phyloP scores from a whole-genome alignment of 35 echinoderm and acorn worm genomes.

The Lytechinus pictus region DNA sequence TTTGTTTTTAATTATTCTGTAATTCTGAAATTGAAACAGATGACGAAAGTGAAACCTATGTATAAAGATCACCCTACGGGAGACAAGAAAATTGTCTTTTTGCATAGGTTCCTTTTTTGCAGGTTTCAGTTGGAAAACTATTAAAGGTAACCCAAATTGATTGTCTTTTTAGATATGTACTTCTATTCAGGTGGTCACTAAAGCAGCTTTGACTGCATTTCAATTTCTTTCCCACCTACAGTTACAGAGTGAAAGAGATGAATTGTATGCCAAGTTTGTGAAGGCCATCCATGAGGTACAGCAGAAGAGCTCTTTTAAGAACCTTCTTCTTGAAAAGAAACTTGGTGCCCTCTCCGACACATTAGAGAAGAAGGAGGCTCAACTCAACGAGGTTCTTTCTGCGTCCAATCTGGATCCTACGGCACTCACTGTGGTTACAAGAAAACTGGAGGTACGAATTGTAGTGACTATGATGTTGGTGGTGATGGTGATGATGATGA shows the following conservation, averaged over 20 bases:
- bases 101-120: too few species aligned
- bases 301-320: conserved; percentile 95
- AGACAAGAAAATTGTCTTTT: too few species aligned
- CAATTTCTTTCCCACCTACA: conserved; percentile 6
- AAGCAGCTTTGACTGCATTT: background rate
- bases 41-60: too few species aligned
- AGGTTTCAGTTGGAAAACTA: too few species aligned
- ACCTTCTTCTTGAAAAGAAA: conserved; percentile 96
- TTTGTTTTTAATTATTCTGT: background rate
- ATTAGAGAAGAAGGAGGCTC: conserved; percentile 99
- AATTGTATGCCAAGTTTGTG: conserved; percentile 95
- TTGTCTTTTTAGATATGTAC: too few species aligned
- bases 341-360: conserved; percentile 90
- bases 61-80: too few species aligned
- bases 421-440: conserved; percentile 94
- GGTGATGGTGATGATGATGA: background rate
- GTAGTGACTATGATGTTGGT: background rate
- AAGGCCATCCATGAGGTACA: conserved; percentile 97
- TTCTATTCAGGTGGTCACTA: too few species aligned
- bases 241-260: conserved; percentile 87
- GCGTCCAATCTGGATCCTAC: conserved; percentile 98
- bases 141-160: too few species aligned
- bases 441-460: conserved; percentile 86
- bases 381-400: conserved; percentile 96
- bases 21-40: background rate